Evolutionary conservation across 2,888 invertebrate genomes (phyloP), one percentile per base, ranked within the genome.

Genomic region (Merodon equestris): DNA sequence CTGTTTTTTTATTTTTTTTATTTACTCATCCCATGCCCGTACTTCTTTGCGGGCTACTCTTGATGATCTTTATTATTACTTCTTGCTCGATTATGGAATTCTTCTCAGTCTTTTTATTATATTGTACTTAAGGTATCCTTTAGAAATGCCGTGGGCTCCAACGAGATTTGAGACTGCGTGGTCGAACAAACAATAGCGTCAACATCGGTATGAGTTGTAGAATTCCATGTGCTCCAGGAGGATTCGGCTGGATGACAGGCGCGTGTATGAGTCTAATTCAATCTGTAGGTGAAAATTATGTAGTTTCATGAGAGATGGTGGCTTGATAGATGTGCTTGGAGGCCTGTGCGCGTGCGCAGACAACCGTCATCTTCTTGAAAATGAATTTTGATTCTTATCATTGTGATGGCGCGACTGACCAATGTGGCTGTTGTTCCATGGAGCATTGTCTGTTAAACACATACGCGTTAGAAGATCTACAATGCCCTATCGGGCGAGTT

Each of bases 311-410:
- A 7, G 45, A 45, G 36, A 60, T 53, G 44, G 58, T 36, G 42
- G 34, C 45, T 63, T 71, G 71, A 72, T 72, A 56, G 71, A 72
- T 72, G 64, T 64, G 64, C 63, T 56, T 71, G 63, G 61, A 18
- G 48, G 48, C 54, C 63, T 63, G 61, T 72, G 45, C 71, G 57
- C 57, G 18, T 27, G 7, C 48, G 19, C 54, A 51, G 42, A 19
- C 63, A 27, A 57, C 56, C 71, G 40, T 47, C 42, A 27, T 27
- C 27, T 4, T 71, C 13, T 12, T 7, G 45, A 63, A 56, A 47
- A 27, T 54, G 18, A 53, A 53, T 61, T 42, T 27, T 38, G 47
- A 70, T 70, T 44, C 54, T 61, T 47, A 42, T 56, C 54, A 48
- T 19, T 63, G 45, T 51, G 17, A 38, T 66, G 66, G 66, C 60